Conservation (phyloP, 2,113 vertebrate genomes). For the Tiliqua scincoides region DNA sequence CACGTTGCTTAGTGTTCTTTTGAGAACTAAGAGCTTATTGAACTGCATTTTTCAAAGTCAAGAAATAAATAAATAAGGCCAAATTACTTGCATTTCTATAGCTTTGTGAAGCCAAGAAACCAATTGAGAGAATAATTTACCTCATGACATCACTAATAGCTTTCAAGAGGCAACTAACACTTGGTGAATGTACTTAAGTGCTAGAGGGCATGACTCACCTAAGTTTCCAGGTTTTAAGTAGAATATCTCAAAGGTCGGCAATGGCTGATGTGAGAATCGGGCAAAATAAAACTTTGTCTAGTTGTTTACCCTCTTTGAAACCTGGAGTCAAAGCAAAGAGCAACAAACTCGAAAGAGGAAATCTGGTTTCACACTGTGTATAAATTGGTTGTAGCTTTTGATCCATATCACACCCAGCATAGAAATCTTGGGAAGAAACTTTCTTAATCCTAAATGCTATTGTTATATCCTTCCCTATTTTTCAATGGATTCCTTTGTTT, state of each 20-base stretch:
- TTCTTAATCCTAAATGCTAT: too few species aligned
- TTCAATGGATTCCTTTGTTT: too few species aligned
- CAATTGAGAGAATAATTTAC: background rate
- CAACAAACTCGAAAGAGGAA: too few species aligned
- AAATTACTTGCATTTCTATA: constrained; percentile 9
- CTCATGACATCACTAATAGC: background rate
- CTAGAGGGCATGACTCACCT: background rate
- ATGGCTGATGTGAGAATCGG: background rate
- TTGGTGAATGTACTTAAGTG: background rate
- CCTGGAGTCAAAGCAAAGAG: too few species aligned
- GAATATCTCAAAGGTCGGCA: background rate
- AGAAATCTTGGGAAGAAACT: too few species aligned
- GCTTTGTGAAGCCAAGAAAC: background rate
- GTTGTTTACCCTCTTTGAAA: too few species aligned
- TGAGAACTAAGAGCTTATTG: background rate
- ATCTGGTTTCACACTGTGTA: too few species aligned
- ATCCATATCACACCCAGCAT: too few species aligned
- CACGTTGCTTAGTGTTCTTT: background rate
- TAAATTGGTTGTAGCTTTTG: too few species aligned
- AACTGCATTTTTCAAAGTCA: background rate
- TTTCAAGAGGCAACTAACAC: constrained; percentile 5
- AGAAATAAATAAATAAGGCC: background rate
- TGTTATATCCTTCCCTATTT: too few species aligned
- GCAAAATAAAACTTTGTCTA: background rate
- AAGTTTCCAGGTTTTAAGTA: background rate